Conservation (phyloP, 2,113 vertebrate species). For the Leucopsar rothschildi region DNA sequence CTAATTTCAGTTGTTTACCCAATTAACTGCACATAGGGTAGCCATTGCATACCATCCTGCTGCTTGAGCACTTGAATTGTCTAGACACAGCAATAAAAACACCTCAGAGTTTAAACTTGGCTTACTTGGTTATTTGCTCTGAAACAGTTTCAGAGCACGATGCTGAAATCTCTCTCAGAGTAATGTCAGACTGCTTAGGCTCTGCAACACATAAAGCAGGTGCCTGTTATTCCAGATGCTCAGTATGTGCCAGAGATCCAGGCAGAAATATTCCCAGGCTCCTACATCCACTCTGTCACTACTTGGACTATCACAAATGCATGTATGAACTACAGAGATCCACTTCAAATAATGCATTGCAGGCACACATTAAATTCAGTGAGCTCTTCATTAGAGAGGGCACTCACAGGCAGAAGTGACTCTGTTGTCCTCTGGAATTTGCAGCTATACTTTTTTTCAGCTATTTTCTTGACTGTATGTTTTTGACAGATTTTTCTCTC, state of each 20-base stretch:
- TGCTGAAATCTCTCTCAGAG: not conserved
- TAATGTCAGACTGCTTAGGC: not conserved
- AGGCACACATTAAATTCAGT: not conserved
- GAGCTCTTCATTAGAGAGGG: not conserved
- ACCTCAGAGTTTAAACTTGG: not conserved
- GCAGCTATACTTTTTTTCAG: not conserved
- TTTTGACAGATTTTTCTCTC: not conserved
- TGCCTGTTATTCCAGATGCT: not conserved
- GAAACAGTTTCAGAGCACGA: not conserved
- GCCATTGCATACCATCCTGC: not conserved
- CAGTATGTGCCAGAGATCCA: not conserved
- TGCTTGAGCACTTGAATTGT: not conserved
- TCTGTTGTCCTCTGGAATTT: not conserved
- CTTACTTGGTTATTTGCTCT: not conserved
- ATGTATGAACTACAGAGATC: not conserved
- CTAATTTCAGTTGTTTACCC: not conserved
- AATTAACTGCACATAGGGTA: not conserved
- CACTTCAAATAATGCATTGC: not conserved
- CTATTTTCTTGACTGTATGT: not conserved
- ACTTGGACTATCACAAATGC: not conserved
- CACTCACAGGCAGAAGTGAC: not conserved
- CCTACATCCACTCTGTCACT: not conserved
- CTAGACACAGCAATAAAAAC: not conserved
- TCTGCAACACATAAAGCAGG: not conserved
- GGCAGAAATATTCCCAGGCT: not conserved